Evolutionary conservation across 1,140 invertebrate species (phyloP).

Genomic region (Drosophila carrolli): DNA sequence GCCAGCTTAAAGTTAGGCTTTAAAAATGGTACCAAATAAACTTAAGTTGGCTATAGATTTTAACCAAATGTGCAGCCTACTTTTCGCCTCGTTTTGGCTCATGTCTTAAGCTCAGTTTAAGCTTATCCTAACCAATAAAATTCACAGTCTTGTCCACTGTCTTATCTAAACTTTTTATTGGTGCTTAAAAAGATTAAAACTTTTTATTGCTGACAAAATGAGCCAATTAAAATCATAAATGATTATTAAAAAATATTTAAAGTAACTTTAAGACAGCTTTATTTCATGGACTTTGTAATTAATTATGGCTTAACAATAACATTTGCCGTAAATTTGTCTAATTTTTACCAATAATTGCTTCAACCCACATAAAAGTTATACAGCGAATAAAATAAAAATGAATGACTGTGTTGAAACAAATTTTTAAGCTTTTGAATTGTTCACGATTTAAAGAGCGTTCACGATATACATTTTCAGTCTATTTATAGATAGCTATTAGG

Average conservation of each 20-base stretch:
- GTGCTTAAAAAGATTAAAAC: constrained; percentile 1
- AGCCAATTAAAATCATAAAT: constrained; percentile 10
- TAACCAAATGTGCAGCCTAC: neutral
- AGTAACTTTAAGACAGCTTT: neutral
- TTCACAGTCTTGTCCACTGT: neutral
- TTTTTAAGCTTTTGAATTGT: too few species aligned
- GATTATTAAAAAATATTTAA: neutral
- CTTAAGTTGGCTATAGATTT: neutral
- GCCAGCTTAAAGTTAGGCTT: constrained; percentile 11
- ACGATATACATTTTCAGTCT: too few species aligned
- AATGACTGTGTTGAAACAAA: too few species aligned
- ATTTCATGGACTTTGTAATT: neutral
- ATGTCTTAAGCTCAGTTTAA: neutral
- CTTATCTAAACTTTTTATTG: constrained; percentile 7
- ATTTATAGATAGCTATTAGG: neutral
- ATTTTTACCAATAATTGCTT: too few species aligned
- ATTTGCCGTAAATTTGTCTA: too few species aligned
- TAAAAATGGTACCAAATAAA: neutral
- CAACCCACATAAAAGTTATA: too few species aligned
- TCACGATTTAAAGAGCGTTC: too few species aligned
- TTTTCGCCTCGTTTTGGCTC: neutral
- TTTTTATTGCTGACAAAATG: constrained; percentile 3
- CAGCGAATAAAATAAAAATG: too few species aligned
- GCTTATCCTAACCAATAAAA: neutral
- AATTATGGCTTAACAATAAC: neutral